Evolutionary conservation across 2,113 vertebrate genomes (phyloP).

Genomic region (Spilogale gracilis): DNA sequence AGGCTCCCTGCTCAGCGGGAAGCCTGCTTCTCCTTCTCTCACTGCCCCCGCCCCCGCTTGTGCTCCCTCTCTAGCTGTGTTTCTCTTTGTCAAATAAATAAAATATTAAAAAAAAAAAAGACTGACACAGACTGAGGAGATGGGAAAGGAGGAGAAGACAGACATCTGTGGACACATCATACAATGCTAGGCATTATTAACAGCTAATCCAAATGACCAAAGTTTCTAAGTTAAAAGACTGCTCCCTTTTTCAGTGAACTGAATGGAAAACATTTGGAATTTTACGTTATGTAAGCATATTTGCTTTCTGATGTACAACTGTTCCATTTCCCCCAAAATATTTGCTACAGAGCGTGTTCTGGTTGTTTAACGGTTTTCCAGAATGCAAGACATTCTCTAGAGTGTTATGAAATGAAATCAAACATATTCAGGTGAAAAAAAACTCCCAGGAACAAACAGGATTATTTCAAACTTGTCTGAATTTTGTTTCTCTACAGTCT

Average conservation of each 20-base stretch:
- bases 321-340: not conserved
- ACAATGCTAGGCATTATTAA: not conserved
- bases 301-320: not conserved
- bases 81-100: too few species aligned
- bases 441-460: not conserved
- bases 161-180: not conserved
- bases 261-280: constrained; percentile 25
- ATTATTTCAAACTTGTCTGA: constrained; percentile 52
- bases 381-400: constrained; percentile 49
- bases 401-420: constrained; percentile 41
- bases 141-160: not conserved
- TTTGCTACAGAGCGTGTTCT: constrained; percentile 5
- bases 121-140: not conserved
- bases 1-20: too few species aligned
- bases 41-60: too few species aligned
- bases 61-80: too few species aligned
- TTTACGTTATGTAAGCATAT: not conserved
- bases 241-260: not conserved
- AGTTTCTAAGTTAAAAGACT: not conserved
- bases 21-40: too few species aligned
- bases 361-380: constrained; percentile 33
- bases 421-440: constrained; percentile 13
- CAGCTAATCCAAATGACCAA: not conserved
- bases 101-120: too few species aligned
- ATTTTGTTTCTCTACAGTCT: constrained; percentile 4